phyloP scores from a whole-genome alignment of 2,113 vertebrate genomes.

The Protomyctophum bolini region DNA sequence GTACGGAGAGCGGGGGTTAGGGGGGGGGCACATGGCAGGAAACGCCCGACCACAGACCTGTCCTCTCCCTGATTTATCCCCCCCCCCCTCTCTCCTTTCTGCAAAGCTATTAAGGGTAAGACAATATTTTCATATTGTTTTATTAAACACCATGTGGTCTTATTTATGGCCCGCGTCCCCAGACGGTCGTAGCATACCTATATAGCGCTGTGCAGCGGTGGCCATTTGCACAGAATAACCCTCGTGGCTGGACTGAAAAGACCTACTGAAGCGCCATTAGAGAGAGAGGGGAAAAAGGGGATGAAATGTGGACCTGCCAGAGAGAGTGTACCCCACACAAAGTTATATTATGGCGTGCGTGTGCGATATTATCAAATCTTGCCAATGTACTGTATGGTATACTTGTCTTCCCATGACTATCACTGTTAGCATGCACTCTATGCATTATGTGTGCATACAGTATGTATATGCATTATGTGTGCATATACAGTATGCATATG shows the following conservation, averaged over 20 bases:
- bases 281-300: not conserved
- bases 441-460: too few species aligned
- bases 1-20: slow-evolving; percentile 28
- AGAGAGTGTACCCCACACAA: slow-evolving; percentile 1
- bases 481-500: too few species aligned
- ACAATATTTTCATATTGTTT: slow-evolving; percentile 73
- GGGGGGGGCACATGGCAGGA: slow-evolving; percentile 37
- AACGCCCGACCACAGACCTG: slow-evolving; percentile 27
- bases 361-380: too few species aligned
- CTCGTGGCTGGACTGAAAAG: slow-evolving; percentile 59
- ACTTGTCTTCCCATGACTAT: too few species aligned
- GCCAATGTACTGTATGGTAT: too few species aligned
- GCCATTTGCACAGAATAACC: slow-evolving; percentile 42
- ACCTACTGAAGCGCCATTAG: slow-evolving; percentile 53
- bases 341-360: slow-evolving; percentile 3
- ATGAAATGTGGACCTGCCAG: slow-evolving; percentile 60
- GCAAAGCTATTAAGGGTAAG: slow-evolving; percentile 55
- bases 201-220: not conserved
- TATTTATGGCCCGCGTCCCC: slow-evolving; percentile 62
- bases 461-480: too few species aligned
- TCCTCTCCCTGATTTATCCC: slow-evolving; percentile 58
- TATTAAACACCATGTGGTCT: slow-evolving; percentile 68
- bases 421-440: too few species aligned
- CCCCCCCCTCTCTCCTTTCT: slow-evolving; percentile 45
- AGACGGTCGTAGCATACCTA: slow-evolving; percentile 36